Conservation (phyloP, 2,888 invertebrate genomes). For the Pollenia labialis region DNA sequence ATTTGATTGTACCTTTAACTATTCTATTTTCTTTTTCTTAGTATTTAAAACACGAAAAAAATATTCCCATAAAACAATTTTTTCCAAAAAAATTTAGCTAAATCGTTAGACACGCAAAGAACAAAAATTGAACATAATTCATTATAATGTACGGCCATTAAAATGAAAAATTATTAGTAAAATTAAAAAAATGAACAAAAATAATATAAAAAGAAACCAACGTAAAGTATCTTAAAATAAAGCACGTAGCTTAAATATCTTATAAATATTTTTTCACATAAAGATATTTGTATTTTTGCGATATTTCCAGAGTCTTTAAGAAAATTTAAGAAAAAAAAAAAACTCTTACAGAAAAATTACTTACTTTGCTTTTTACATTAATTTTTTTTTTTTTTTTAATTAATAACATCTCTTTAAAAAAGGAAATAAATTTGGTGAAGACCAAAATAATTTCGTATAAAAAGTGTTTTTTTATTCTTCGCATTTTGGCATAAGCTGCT, state of each 20-base stretch:
- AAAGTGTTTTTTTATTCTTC: neutral
- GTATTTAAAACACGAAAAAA: neutral
- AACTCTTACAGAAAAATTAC: neutral
- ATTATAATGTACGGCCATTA: slow-evolving; percentile 66
- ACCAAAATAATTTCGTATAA: slow-evolving; percentile 25
- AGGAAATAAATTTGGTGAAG: slow-evolving; percentile 39
- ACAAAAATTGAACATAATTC: slow-evolving; percentile 53
- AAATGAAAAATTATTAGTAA: slow-evolving; percentile 63
- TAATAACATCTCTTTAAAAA: slow-evolving; percentile 52
- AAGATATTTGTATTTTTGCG: slow-evolving; percentile 5
- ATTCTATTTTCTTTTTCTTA: neutral
- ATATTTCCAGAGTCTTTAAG: slow-evolving; percentile 9
- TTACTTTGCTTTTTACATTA: neutral
- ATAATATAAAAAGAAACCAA: neutral
- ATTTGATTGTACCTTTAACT: too few relatives aligned
- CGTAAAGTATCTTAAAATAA: neutral
- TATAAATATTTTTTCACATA: slow-evolving; percentile 3
- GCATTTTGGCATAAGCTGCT: slow-evolving; percentile 5
- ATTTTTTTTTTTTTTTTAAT: slow-evolving; percentile 38
- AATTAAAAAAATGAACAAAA: slow-evolving; percentile 16
- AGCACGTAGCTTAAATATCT: slow-evolving; percentile 44
- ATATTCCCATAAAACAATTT: slow-evolving; percentile 13
- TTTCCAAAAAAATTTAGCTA: slow-evolving; percentile 1
- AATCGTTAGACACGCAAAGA: neutral
- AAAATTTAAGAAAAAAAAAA: neutral